Conservation (phyloP, 2,113 vertebrate genomes). For the Strigops habroptila region DNA sequence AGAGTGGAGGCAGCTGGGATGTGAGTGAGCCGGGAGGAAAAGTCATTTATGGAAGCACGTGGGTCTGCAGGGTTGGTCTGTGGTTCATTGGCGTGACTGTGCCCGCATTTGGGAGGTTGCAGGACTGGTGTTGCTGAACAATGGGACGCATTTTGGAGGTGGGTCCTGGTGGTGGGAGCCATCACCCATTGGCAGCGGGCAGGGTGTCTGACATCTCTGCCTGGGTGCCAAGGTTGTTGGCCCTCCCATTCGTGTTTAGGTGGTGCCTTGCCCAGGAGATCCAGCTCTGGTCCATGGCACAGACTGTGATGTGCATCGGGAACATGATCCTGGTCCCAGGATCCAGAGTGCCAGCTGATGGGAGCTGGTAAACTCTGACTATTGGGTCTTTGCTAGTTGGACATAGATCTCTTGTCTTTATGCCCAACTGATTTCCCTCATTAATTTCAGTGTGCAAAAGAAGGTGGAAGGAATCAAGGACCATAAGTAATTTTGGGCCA, state of each 20-base stretch:
- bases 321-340: fast-evolving
- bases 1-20: not conserved
- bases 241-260: fast-evolving
- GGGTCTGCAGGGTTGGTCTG: not conserved
- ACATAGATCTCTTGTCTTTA: not conserved
- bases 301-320: fast-evolving
- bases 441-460: not conserved
- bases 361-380: not conserved
- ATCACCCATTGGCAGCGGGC: fast-evolving
- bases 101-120: fast-evolving
- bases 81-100: fast-evolving
- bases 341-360: fast-evolving
- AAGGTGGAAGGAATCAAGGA: not conserved
- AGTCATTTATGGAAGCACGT: fast-evolving
- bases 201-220: not conserved
- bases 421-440: not conserved
- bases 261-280: not conserved
- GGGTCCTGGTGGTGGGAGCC: not conserved
- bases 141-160: not conserved
- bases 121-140: not conserved
- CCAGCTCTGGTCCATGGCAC: fast-evolving
- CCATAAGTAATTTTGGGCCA: not conserved
- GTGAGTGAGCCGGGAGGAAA: not conserved
- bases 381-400: not conserved
- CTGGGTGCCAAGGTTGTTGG: not conserved